Percentiles rank a stretch among this genome's conserved stretches.
Evolutionary conservation across 2,797 vertebrate genomes (phyloP).

Genomic region (Epinephelus awoara): DNA sequence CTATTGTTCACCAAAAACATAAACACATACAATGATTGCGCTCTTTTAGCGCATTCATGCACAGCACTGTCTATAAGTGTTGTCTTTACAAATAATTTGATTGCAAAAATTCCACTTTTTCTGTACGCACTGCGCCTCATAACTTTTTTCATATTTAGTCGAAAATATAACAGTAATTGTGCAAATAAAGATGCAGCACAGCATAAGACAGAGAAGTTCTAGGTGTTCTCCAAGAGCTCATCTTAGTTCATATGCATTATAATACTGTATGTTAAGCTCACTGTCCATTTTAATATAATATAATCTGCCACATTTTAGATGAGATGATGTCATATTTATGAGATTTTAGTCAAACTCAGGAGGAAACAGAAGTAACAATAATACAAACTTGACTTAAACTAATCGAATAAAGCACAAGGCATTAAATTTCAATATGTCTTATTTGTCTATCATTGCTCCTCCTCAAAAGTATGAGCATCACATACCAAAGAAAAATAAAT

Average conservation of each 20-base stretch:
- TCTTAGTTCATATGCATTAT: not conserved
- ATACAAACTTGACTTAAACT: not conserved
- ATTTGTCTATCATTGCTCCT: slow-evolving; percentile 18
- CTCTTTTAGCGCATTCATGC: too few relatives aligned
- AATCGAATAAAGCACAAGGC: too few relatives aligned
- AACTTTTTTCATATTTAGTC: not conserved
- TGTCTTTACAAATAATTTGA: not conserved
- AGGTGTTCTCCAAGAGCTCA: not conserved
- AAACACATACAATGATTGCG: too few relatives aligned
- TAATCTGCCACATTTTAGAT: not conserved
- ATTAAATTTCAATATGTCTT: slow-evolving; percentile 8
- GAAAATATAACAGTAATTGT: not conserved
- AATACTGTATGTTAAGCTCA: not conserved
- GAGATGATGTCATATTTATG: not conserved
- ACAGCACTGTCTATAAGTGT: not conserved
- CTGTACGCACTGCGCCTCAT: not conserved
- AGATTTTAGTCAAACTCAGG: not conserved
- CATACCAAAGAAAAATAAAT: slow-evolving; percentile 27
- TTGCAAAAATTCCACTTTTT: not conserved
- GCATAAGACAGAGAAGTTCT: not conserved
- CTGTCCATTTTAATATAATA: not conserved
- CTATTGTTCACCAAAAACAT: too few relatives aligned
- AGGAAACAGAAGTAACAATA: not conserved
- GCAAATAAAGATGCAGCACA: not conserved
- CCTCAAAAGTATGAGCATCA: slow-evolving; percentile 18